Base-by-base conservation (phyloP, 2,797 vertebrate species). In the Tokudaia tokunoshimensis region DNA sequence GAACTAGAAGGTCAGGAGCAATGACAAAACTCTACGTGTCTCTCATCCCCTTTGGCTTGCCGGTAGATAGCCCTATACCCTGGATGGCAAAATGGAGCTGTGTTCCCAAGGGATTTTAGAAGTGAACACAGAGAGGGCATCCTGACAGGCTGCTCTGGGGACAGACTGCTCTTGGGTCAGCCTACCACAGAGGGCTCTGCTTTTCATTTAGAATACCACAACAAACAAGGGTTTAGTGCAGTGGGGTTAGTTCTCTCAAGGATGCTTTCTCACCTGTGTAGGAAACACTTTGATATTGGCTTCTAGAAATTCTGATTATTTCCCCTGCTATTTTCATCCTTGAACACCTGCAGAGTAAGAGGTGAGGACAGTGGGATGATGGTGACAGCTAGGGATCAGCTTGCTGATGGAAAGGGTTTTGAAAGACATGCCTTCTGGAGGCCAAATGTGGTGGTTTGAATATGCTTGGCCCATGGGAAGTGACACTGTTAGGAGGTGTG, bases 161-260 rank as follows among this genome's bases (percentile, higher is more conserved):
- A 76, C 94, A 88, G 85, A 59, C 86, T 84, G n/a, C 7, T 75
- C 94, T 74, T 7, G 2, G 98, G 98, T 98, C 98, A 78, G 96
- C 95, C 85, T 98, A 94, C 98, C 97, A 95, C 92, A 92, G 98
- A 98, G 96, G 96, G 95, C 93, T 97, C 97, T 90, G 70, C 91
- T 97, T 91, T 96, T 96, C 89, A 90, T 99, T 99, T 99, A 99
- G 99, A 98, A 99, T 97, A 99, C 99, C 98, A 99, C 63, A 76
- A 90, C 92, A 97, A 98, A 98, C 97, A 98, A 98, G 86, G 97
- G 97, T 98, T 98, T 98, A 98, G 98, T 99, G 96, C 97, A 97
- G 96, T 97, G 98, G 98, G 98, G 81, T 82, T 94, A 97, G 98
- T 99, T 99, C 98, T 98, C 98, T 99, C 99, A 98, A 98, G 98